Evolutionary conservation across 2,113 vertebrate genomes (phyloP).

Genomic region (Alectura lathami): DNA sequence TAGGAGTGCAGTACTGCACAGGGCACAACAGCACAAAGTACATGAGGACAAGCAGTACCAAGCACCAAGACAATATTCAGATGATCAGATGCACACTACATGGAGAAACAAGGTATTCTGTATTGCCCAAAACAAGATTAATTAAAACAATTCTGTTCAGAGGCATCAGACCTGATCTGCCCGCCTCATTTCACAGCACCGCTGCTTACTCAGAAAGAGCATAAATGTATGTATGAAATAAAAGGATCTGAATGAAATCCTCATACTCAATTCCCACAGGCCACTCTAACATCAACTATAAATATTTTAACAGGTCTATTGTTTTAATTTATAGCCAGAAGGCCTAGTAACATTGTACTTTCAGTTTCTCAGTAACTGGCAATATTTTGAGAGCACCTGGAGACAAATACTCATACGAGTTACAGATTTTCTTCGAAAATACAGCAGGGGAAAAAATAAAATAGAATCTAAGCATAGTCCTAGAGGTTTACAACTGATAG

Average conservation of each 20-base stretch:
- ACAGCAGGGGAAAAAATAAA: neutral
- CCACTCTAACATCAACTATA: neutral
- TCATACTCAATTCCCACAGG: neutral
- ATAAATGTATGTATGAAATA: neutral
- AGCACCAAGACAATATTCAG: neutral
- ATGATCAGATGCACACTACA: neutral
- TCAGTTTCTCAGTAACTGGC: neutral
- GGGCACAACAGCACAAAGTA: neutral
- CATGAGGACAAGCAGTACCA: neutral
- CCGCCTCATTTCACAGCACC: neutral
- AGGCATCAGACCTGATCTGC: neutral
- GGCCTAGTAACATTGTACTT: neutral
- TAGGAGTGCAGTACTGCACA: neutral
- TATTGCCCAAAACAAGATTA: neutral
- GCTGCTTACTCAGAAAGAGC: neutral
- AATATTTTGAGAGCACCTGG: conserved; percentile 38
- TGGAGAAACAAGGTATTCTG: neutral
- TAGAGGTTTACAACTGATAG: neutral
- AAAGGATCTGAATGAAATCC: neutral
- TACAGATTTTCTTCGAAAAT: neutral
- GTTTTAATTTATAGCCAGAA: conserved; percentile 6
- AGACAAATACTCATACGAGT: conserved; percentile 12
- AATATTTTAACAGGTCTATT: conserved; percentile 5
- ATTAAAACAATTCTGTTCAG: neutral
- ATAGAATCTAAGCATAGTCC: neutral